Evolutionary conservation across 2,113 vertebrate genomes (phyloP).

Genomic region (Dermatemys mawii): DNA sequence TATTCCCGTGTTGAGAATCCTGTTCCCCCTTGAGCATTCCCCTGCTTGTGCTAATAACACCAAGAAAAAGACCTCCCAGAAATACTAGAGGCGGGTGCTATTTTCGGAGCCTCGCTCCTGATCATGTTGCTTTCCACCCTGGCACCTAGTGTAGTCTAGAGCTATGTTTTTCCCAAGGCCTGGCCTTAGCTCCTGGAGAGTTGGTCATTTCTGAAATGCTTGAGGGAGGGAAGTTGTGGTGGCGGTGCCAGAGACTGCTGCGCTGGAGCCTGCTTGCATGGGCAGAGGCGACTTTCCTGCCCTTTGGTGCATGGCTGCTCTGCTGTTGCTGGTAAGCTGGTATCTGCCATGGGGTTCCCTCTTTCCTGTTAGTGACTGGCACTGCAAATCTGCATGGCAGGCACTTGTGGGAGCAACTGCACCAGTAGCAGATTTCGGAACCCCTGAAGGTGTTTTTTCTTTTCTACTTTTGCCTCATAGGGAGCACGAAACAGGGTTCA

Average conservation of each 20-base stretch:
- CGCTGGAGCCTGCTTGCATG: neutral
- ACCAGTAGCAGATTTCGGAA: neutral
- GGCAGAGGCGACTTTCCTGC: neutral
- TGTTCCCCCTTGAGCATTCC: neutral
- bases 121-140: neutral
- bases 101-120: neutral
- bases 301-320: neutral
- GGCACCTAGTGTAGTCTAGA: neutral
- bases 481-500: neutral
- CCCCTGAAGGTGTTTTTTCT: accelerated
- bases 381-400: neutral
- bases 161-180: neutral
- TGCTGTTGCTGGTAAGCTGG: neutral
- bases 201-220: accelerated
- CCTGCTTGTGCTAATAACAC: neutral
- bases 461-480: accelerated
- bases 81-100: accelerated
- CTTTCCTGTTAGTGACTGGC: neutral
- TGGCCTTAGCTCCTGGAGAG: neutral
- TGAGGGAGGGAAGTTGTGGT: neutral
- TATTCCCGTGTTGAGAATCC: neutral
- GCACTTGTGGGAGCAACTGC: neutral
- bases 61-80: neutral
- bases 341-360: accelerated
- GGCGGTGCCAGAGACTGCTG: accelerated